Evolutionary conservation across 2,113 vertebrate genomes (phyloP).

Genomic region (Rynchops niger): DNA sequence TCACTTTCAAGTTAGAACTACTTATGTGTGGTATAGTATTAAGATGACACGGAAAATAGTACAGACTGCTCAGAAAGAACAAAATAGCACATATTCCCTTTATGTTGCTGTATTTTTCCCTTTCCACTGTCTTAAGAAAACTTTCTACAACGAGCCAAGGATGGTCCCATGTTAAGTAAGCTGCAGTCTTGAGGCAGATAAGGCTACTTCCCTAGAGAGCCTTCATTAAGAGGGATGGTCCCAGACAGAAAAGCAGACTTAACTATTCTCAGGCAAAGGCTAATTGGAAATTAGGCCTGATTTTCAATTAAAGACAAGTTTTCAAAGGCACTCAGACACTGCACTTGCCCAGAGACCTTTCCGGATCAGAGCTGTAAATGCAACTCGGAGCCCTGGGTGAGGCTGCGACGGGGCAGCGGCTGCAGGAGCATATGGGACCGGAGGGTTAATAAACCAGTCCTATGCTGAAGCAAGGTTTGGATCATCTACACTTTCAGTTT

Average conservation of each 20-base stretch:
- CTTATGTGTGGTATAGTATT: not conserved
- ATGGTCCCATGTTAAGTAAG: not conserved
- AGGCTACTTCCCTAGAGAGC: not conserved
- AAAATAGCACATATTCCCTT: not conserved
- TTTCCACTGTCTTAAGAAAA: not conserved
- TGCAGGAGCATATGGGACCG: not conserved
- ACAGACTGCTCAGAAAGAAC: not conserved
- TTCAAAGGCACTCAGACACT: not conserved
- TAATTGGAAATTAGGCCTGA: not conserved
- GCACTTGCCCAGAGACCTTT: not conserved
- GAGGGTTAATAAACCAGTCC: not conserved
- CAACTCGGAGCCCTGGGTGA: not conserved
- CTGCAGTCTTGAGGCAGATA: not conserved
- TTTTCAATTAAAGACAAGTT: not conserved
- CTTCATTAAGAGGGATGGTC: not conserved
- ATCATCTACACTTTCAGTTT: not conserved
- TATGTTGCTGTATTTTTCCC: not conserved
- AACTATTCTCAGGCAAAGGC: not conserved
- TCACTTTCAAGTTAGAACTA: constrained; percentile 10
- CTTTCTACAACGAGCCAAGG: not conserved
- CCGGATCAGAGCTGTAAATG: not conserved
- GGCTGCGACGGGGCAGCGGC: accelerated
- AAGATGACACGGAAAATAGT: not conserved
- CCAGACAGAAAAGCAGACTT: not conserved
- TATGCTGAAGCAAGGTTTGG: not conserved